These are phyloP conservation scores for Ooceraea biroi DNA, from an alignment of 1,140 invertebrate genomes.

Conservation along the genomic window DNA sequence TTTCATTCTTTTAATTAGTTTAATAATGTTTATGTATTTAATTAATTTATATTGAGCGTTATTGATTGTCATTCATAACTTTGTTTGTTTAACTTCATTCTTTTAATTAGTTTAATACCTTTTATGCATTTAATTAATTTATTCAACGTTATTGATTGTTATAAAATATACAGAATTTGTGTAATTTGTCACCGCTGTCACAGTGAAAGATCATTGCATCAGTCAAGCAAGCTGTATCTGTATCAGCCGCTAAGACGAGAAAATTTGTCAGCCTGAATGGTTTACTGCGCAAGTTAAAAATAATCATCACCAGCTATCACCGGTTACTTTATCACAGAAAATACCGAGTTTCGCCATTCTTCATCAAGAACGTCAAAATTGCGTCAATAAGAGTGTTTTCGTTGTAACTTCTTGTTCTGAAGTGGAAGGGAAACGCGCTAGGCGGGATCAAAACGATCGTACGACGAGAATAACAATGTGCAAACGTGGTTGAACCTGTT, in stretches of 20 bases:
- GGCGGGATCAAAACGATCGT: not conserved
- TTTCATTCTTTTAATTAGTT: no score
- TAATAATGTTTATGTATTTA: no score
- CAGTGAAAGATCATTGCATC: no score
- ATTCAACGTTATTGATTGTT: no score
- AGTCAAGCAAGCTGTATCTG: no score
- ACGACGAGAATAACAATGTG: not conserved
- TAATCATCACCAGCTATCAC: not conserved
- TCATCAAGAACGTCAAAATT: constrained; percentile 28
- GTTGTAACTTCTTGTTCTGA: not conserved
- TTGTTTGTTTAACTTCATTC: no score
- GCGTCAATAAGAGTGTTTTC: constrained; percentile 26
- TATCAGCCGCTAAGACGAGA: not conserved
- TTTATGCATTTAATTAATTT: no score
- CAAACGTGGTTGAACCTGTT: constrained; percentile 6
- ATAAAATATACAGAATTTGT: no score
- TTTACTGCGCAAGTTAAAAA: not conserved
- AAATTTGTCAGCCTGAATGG: not conserved
- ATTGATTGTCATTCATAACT: no score
- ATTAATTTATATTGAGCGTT: no score
- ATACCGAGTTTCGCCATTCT: constrained; percentile 18
- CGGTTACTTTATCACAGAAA: constrained; percentile 27
- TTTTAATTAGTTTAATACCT: no score
- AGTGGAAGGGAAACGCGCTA: not conserved
- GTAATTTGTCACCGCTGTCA: no score